Evolutionary conservation across 2,888 invertebrate species (phyloP).

Genomic region (Vandiemenella viatica): DNA sequence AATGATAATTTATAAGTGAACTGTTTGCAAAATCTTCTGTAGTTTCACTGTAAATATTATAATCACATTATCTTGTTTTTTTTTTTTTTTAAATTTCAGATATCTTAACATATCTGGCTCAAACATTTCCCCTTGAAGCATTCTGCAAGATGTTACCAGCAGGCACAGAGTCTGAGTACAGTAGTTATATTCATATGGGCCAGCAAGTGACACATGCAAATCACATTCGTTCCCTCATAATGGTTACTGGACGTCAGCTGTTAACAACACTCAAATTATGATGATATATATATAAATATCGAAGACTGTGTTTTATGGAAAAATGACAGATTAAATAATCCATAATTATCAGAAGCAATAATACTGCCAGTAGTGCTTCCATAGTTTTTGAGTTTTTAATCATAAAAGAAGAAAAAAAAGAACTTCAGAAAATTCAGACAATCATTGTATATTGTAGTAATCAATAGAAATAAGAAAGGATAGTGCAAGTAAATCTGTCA

Average conservation of each 20-base stretch:
- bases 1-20: no score
- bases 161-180: constrained; percentile 23
- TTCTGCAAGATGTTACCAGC: constrained; percentile 31
- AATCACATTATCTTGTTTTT: not conserved
- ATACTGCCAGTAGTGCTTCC: no score
- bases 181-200: constrained; percentile 31
- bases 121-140: constrained; percentile 30
- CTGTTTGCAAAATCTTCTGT: not conserved
- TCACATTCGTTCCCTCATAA: constrained; percentile 41
- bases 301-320: no score
- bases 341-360: no score
- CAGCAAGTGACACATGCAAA: constrained; percentile 44
- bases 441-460: no score
- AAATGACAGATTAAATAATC: no score
- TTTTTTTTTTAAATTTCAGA: constrained; percentile 24
- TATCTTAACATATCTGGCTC: constrained; percentile 30
- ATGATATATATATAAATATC: not conserved
- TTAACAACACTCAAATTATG: constrained; percentile 16
- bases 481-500: no score
- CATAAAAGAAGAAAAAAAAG: no score
- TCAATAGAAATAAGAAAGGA: no score
- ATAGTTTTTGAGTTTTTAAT: no score
- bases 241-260: constrained; percentile 42
- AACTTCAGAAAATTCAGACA: no score
- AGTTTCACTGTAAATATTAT: not conserved